A percentile compares a stretch with the other conserved stretches of the same genome.
Conservation (phyloP, 2,888 invertebrate genomes). For the Sisyra nigra region DNA sequence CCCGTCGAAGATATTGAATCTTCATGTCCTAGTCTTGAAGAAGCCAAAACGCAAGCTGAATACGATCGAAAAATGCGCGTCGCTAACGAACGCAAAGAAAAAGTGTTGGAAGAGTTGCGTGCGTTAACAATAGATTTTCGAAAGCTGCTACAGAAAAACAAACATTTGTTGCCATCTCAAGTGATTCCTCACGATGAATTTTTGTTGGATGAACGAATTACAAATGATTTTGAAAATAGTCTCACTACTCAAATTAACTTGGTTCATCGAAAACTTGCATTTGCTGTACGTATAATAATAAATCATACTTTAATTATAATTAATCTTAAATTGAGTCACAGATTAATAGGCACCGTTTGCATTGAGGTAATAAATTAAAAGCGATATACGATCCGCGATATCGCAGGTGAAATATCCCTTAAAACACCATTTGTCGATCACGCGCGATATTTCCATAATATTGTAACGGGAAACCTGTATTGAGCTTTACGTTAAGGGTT, state of each 20-base stretch:
- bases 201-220: conserved; percentile 49
- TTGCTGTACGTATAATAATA: conserved; percentile 30
- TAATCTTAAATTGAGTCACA: no score
- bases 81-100: conserved; percentile 45
- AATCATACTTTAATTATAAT: no score
- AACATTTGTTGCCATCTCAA: conserved; percentile 40
- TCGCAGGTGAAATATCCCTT: no score
- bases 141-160: conserved; percentile 30
- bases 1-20: conserved; percentile 24
- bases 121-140: conserved; percentile 39
- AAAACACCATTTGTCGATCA: no score
- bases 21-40: conserved; percentile 37
- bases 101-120: conserved; percentile 35
- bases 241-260: conserved; percentile 43
- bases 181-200: conserved; percentile 39
- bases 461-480: no score
- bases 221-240: conserved; percentile 38
- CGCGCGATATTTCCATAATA: no score
- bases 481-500: no score
- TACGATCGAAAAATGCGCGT: conserved; percentile 41
- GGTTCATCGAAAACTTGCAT: conserved; percentile 47
- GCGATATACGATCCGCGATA: no score
- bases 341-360: no score
- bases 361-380: no score
- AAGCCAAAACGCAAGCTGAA: conserved; percentile 51